These are phyloP conservation scores for Diadegma fenestrale DNA, from an alignment of 2,888 invertebrate species.

Conservation along the genomic window DNA sequence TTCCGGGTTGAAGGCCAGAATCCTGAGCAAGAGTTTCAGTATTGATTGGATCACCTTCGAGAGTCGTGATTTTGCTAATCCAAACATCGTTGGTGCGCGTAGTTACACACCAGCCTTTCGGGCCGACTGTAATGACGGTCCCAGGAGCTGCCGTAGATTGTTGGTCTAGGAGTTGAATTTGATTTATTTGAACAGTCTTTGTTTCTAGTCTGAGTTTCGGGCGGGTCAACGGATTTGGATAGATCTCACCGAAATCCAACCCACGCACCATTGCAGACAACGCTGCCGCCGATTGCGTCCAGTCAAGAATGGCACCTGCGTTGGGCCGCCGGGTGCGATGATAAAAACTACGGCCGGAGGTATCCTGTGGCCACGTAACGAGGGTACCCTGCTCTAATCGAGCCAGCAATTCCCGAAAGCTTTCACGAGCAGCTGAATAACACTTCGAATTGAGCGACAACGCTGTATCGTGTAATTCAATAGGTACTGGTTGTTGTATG, in stretches of 20 bases:
- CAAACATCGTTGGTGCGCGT: conserved; percentile 19
- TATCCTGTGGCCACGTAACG: not conserved
- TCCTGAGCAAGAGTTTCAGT: conserved; percentile 4
- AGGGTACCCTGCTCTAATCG: not conserved
- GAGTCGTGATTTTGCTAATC: not conserved
- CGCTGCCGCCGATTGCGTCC: conserved; percentile 5
- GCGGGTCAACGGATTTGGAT: conserved; percentile 15
- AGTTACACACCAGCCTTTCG: conserved; percentile 4
- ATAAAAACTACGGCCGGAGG: conserved; percentile 17
- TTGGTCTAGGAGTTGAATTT: not conserved
- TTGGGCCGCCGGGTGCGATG: not conserved
- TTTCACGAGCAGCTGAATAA: conserved; percentile 1
- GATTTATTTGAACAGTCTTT: not conserved
- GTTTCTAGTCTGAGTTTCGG: not conserved
- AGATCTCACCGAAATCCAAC: conserved; percentile 14
- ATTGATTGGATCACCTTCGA: conserved; percentile 6
- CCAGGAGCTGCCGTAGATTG: not conserved
- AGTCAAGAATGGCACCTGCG: conserved; percentile 14
- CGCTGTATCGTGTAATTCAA: conserved; percentile 22
- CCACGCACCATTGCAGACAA: conserved; percentile 19
- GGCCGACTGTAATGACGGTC: not conserved
- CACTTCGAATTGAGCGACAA: conserved; percentile 28
- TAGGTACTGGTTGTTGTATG: conserved; percentile 3
- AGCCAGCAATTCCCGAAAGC: conserved; percentile 3
- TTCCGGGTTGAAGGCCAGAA: not conserved